These are phyloP conservation scores for Cardiocondyla obscurior DNA, from an alignment of 1,140 invertebrate species.

Conservation along the genomic window DNA sequence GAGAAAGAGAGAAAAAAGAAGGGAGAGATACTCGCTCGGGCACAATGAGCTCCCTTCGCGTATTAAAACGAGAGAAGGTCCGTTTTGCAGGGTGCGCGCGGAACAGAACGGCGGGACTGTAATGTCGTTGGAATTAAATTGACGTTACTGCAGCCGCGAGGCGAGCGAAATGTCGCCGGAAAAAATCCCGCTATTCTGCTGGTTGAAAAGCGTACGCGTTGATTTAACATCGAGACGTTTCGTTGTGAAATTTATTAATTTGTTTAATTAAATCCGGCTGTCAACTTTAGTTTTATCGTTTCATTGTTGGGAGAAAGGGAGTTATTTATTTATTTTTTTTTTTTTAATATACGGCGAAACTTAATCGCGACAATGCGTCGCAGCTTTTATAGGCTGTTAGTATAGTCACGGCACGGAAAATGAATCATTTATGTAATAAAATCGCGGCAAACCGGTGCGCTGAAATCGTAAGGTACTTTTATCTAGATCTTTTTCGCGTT, in stretches of 20 bases:
- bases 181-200: not conserved
- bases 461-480: constrained; percentile 3
- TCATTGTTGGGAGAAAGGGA: not conserved
- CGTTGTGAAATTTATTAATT: not conserved
- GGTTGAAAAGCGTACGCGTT: too few species aligned
- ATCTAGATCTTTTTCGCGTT: constrained; percentile 3
- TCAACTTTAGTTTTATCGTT: too few species aligned
- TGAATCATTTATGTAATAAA: constrained; percentile 24
- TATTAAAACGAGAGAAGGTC: constrained; percentile 31
- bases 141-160: not conserved
- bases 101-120: not conserved
- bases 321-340: not conserved
- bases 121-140: constrained; percentile 30
- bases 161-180: not conserved
- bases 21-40: constrained; percentile 4
- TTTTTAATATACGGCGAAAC: not conserved
- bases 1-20: not conserved
- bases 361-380: not conserved
- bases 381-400: not conserved
- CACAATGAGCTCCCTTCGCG: constrained; percentile 37
- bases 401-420: not conserved
- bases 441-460: not conserved
- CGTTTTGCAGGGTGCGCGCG: not conserved
- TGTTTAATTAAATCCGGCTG: not conserved
- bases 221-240: too few species aligned